Evolutionary conservation across 2,888 invertebrate species (phyloP), one percentile per base, ranked within the genome.

Genomic region (Sphaerophoria rueppellii): DNA sequence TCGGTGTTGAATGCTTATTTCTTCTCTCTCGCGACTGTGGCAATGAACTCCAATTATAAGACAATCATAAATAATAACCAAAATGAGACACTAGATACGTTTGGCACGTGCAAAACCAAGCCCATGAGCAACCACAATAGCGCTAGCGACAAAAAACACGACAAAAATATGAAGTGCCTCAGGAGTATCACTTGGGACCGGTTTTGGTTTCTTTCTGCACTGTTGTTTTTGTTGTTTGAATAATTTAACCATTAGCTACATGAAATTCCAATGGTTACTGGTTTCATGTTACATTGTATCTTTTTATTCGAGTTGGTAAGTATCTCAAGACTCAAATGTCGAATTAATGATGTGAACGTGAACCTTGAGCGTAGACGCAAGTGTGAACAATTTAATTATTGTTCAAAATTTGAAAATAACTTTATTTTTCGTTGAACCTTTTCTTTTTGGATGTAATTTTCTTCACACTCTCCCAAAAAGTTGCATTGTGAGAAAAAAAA

Each of bases 351-450:
- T 83, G 83, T 67, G 79, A 79, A 79, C 65, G 60, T 24, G 24
- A 43, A 60, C 40, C 24, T 24, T 9, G 7, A 35, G 24, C 14
- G 14, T 6, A 48, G 6, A 46, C 32, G 14, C n/a, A 71, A 65
- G 83, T 83, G 83, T 83, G 79, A 83, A 79, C 79, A 83, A 67
- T 83, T 71, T 74, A 78, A 78, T 78, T 74, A 70, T 78, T 74
- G 57, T 75, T 61, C 1, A 35, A 43, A 65, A 67, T 65, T 78
- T 71, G 60, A 60, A 75, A 83, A 75, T 83, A 37, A 76, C 72
- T 67, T 79, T 63, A 61, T 79, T 75, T 75, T 46, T 7, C 24
- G 24, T 24, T 48, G 32, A 55, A 65, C 72, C 61, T 67, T 50
- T 65, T 76, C 67, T 72, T 32, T 65, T 16, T 57, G 24, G 35